A percentile compares a stretch with the other conserved stretches of the same genome.
Evolutionary conservation across 2,797 vertebrate species (phyloP).

Genomic region (Tokudaia tokunoshimensis): DNA sequence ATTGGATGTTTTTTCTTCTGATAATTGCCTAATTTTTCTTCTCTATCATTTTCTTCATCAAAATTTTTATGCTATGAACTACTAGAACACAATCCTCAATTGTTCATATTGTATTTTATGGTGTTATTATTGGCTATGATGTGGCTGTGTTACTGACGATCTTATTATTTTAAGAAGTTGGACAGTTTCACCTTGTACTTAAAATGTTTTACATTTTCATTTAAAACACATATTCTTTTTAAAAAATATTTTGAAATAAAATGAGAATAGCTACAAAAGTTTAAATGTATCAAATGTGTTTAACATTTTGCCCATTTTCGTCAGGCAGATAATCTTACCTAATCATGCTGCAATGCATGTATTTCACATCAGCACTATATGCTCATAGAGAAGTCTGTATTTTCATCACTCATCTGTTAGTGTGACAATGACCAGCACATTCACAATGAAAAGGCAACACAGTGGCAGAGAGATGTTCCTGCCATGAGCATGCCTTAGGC

Average conservation of each 20-base stretch:
- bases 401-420: background rate
- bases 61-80: background rate
- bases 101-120: background rate
- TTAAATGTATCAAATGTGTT: background rate
- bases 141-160: background rate
- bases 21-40: conserved; percentile 41
- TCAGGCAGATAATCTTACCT: background rate
- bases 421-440: background rate
- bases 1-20: conserved; percentile 33
- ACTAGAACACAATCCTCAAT: background rate
- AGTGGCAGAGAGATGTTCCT: background rate
- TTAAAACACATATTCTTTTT: background rate
- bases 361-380: background rate
- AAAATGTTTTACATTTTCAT: background rate
- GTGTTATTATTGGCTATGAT: conserved; percentile 46
- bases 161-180: background rate
- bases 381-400: too few relatives aligned
- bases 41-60: background rate
- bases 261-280: background rate
- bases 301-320: background rate
- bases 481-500: background rate
- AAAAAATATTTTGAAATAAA: background rate
- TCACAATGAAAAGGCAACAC: background rate
- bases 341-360: background rate
- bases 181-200: background rate